phyloP scores from a whole-genome alignment of 2,888 invertebrate species.

The Heteromurus nitidus region DNA sequence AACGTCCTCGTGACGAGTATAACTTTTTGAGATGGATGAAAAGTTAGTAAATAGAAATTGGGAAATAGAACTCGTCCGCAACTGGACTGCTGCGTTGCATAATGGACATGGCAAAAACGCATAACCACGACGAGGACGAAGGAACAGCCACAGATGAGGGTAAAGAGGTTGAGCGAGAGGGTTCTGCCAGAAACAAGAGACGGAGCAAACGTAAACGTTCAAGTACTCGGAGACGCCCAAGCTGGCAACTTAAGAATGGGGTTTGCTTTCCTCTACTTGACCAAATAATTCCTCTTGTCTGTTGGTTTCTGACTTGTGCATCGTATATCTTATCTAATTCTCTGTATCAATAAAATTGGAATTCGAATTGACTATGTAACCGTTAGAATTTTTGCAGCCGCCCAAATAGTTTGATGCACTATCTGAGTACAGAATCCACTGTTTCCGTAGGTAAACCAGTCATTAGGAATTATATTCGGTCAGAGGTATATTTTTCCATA shows the following conservation, averaged over 20 bases:
- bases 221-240: constrained; percentile 68
- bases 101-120: constrained; percentile 71
- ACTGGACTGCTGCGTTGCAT: constrained; percentile 71
- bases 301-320: constrained; percentile 33
- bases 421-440: constrained; percentile 35
- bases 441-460: constrained; percentile 1
- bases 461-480: constrained; percentile 1
- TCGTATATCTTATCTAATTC: constrained; percentile 29
- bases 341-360: constrained; percentile 23
- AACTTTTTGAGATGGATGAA: constrained; percentile 5
- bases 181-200: constrained; percentile 63
- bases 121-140: constrained; percentile 57
- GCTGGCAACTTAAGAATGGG: constrained; percentile 72
- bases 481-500: constrained; percentile 2
- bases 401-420: constrained; percentile 38
- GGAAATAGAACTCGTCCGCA: constrained; percentile 69
- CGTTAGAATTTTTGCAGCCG: constrained; percentile 29
- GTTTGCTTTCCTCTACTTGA: constrained; percentile 67
- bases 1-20: constrained; percentile 7
- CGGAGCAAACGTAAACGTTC: constrained; percentile 71
- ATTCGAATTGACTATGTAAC: constrained; percentile 26
- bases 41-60: constrained; percentile 47
- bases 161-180: constrained; percentile 69
- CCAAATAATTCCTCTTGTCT: constrained; percentile 27
- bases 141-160: constrained; percentile 66